phyloP scores from a whole-genome alignment of 2,888 invertebrate genomes.

The Hypercompe scribonia region DNA sequence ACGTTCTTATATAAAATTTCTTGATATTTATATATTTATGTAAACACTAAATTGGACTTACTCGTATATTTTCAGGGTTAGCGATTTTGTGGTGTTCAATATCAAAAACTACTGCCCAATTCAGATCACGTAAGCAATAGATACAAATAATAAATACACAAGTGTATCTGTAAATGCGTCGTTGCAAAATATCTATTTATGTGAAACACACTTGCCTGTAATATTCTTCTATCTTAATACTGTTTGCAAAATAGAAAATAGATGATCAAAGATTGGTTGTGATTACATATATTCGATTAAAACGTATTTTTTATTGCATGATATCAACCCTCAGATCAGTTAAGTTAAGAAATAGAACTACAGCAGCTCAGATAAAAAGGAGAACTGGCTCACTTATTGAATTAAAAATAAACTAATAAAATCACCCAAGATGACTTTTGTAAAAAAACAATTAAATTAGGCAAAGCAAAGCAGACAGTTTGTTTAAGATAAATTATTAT shows the following conservation, averaged over 20 bases:
- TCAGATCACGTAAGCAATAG: conserved; percentile 56
- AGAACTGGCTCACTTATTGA: too few relatives aligned
- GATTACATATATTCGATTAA: not conserved
- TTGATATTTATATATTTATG: conserved; percentile 25
- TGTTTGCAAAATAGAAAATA: not conserved
- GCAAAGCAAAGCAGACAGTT: not conserved
- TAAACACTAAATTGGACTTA: conserved; percentile 35
- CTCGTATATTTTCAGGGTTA: conserved; percentile 50
- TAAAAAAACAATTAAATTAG: not conserved
- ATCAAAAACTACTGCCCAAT: conserved; percentile 46
- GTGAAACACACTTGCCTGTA: conserved; percentile 28
- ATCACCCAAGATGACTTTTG: too few relatives aligned
- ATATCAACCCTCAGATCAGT: not conserved
- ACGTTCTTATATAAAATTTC: conserved; percentile 8
- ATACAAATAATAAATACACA: conserved; percentile 52
- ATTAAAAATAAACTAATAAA: too few relatives aligned
- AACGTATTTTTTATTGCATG: not conserved
- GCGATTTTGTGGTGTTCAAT: conserved; percentile 52
- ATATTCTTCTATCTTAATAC: conserved; percentile 16
- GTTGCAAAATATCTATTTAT: conserved; percentile 46
- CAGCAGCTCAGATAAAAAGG: not conserved
- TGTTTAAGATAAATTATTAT: not conserved
- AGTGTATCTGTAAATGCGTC: conserved; percentile 48
- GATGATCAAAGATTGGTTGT: not conserved
- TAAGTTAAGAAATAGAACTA: not conserved